Base-by-base conservation (phyloP, 1,140 invertebrate species). In the Choristoneura fumiferana region DNA sequence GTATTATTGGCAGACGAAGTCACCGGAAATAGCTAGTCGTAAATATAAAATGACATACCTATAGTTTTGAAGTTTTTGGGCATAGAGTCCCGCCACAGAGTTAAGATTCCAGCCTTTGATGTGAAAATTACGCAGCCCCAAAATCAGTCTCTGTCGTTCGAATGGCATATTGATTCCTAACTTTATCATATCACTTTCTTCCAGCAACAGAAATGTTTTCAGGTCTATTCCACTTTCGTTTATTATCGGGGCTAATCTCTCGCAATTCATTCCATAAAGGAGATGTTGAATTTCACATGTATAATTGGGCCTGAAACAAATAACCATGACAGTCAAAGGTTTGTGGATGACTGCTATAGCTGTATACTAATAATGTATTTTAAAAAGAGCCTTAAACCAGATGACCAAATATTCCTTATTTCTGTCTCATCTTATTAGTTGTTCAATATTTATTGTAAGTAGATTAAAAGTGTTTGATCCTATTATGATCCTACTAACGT, bases 261-360 rank as follows among this genome's bases (percentile, higher is more conserved):
- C 91, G 58, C 91, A 89, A 43, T 86, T 84, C 91, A 92, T 92
- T 12, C 91, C 91, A 65, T 87, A 84, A 1, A 93, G 73, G 0
- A 92, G 58, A 40, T 80, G 62, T 1, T 67, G 65, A 61, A 90
- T 87, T 69, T 89, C 85, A 57, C 65, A 64, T 12, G 52, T 56
- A 57, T 88, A 90, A 18, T 71, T 76, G 39, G 78, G 76, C 40
- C 87, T 90, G 73, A 58, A 86, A 89, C 45, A 34, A 49, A 37
- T 13, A n/a, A n/a, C n/a, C n/a, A n/a, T n/a, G n/a, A n/a, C n/a
- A n/a, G n/a, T n/a, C n/a, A n/a, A n/a, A n/a, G n/a, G n/a, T n/a
- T n/a, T n/a, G n/a, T n/a, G n/a, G n/a, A n/a, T n/a, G n/a, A n/a
- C n/a, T n/a, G n/a, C n/a, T n/a, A n/a, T n/a, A n/a, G n/a, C n/a